Conservation (phyloP, 2,888 invertebrate genomes). For the Lucinisca nassula region DNA sequence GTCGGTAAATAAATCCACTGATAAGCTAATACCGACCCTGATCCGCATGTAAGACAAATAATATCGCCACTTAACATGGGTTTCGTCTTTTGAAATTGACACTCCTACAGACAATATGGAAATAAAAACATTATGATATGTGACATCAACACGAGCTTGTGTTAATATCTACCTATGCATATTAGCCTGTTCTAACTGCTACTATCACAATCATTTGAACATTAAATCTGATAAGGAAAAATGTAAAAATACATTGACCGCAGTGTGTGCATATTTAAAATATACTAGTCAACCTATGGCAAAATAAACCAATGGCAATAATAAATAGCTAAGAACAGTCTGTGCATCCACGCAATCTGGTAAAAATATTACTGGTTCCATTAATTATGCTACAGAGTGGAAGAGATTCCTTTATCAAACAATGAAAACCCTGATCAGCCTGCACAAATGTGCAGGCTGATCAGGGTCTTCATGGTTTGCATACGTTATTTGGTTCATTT, state of each 20-base stretch:
- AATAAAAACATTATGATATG: neutral
- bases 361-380: too few species aligned
- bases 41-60: conserved; percentile 3
- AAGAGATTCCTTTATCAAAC: too few species aligned
- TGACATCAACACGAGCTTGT: neutral
- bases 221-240: neutral
- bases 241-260: conserved; percentile 17
- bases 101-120: neutral
- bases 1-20: neutral
- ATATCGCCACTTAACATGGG: neutral
- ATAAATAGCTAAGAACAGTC: too few species aligned
- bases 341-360: too few species aligned
- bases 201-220: neutral
- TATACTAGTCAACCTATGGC: too few species aligned
- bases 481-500: too few species aligned
- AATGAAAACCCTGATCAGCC: too few species aligned
- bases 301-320: too few species aligned
- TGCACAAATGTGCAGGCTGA: too few species aligned
- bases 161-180: conserved; percentile 8
- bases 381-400: too few species aligned
- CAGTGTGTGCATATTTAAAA: neutral
- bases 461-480: too few species aligned
- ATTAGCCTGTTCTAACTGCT: neutral
- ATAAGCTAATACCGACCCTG: neutral
- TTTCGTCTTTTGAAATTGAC: neutral